Evolutionary conservation across 2,888 invertebrate species (phyloP).

Genomic region (Ochropleura leucogaster): DNA sequence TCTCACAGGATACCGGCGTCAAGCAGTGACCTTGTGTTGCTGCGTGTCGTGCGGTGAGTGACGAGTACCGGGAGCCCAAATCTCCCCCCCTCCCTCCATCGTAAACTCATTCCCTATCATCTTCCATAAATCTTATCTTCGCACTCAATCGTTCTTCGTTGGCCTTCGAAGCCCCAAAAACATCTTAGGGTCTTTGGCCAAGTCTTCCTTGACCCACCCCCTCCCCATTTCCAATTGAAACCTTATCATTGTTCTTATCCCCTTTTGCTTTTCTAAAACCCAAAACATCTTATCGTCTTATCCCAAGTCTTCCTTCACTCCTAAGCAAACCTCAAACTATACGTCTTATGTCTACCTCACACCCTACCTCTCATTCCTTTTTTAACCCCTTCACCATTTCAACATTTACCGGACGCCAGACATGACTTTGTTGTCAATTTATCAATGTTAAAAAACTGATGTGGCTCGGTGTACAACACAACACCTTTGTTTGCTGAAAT

Average conservation of each 20-base stretch:
- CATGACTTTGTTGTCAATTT: too few relatives aligned
- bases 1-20: slow-evolving; percentile 23
- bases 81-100: neutral
- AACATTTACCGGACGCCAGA: neutral
- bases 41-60: slow-evolving; percentile 37
- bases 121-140: neutral
- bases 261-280: too few relatives aligned
- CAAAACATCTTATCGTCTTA: too few relatives aligned
- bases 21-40: neutral
- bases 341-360: neutral
- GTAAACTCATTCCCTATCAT: neutral
- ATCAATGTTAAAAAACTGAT: too few relatives aligned
- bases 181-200: too few relatives aligned
- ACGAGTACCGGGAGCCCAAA: slow-evolving; percentile 5
- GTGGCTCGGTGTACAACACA: too few relatives aligned
- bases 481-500: neutral
- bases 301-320: too few relatives aligned
- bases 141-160: neutral
- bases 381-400: neutral
- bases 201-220: too few relatives aligned
- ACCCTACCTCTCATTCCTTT: neutral
- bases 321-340: neutral
- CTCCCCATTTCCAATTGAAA: too few relatives aligned
- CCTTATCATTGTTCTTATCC: too few relatives aligned
- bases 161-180: too few relatives aligned